Conservation (phyloP, 2,888 invertebrate species). For the Creontiades dilutus region DNA sequence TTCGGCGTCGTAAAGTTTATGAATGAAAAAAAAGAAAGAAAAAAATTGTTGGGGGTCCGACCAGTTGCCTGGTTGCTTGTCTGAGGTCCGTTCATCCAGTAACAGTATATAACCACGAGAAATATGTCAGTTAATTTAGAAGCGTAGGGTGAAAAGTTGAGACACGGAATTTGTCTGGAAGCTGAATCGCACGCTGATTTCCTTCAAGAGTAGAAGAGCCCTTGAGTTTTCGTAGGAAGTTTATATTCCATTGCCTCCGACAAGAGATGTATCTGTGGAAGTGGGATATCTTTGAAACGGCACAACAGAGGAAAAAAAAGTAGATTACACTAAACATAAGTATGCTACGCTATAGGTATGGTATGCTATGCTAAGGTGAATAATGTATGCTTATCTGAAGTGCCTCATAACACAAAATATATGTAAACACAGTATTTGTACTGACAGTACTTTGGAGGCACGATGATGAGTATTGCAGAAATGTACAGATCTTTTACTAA, state of each 20-base stretch:
- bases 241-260: not conserved
- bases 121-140: slow-evolving; percentile 48
- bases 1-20: slow-evolving; percentile 57
- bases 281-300: too few species aligned
- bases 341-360: too few species aligned
- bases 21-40: not conserved
- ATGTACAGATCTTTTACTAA: too few species aligned
- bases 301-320: too few species aligned
- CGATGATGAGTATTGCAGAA: too few species aligned
- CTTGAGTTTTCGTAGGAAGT: not conserved
- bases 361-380: too few species aligned
- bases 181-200: slow-evolving; percentile 8
- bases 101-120: slow-evolving; percentile 30
- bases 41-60: not conserved
- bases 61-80: slow-evolving; percentile 41
- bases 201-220: not conserved
- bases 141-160: not conserved
- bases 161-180: slow-evolving; percentile 7
- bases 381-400: too few species aligned
- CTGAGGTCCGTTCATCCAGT: slow-evolving; percentile 51
- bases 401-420: too few species aligned
- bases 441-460: too few species aligned
- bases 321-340: too few species aligned
- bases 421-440: too few species aligned
- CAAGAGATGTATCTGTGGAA: too few species aligned